phyloP scores from a whole-genome alignment of 2,113 vertebrate species.

The Loxodonta africana region DNA sequence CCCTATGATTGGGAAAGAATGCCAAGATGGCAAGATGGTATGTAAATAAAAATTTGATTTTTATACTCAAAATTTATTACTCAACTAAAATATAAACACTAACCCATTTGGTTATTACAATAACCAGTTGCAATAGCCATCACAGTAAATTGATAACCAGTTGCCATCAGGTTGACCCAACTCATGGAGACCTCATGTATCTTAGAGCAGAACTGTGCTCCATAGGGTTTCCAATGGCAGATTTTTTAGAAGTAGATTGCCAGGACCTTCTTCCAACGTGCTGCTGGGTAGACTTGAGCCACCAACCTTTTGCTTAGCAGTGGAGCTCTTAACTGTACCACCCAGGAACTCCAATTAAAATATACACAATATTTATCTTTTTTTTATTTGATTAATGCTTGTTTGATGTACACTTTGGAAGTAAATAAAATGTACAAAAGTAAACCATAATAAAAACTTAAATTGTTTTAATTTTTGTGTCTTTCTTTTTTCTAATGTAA shows the following conservation, averaged over 20 bases:
- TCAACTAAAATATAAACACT: background rate
- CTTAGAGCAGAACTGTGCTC: background rate
- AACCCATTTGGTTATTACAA: background rate
- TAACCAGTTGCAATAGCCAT: background rate
- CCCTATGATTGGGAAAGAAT: slow-evolving; percentile 97
- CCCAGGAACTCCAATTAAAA: background rate
- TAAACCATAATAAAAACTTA: background rate
- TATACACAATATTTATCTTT: slow-evolving; percentile 9
- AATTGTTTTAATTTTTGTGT: background rate
- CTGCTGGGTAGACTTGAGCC: background rate
- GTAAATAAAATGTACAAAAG: background rate
- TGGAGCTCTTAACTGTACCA: background rate
- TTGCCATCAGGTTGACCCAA: background rate
- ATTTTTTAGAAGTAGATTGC: background rate
- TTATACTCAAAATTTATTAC: background rate
- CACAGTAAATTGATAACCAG: background rate
- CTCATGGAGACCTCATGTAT: background rate
- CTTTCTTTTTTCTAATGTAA: slow-evolving; percentile 15
- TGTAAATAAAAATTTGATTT: slow-evolving; percentile 69
- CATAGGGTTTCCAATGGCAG: background rate
- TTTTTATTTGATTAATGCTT: slow-evolving; percentile 25
- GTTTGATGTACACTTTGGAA: too few relatives aligned
- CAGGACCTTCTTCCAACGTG: background rate
- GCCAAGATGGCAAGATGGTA: slow-evolving; percentile 99
- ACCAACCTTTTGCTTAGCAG: background rate